Percentiles rank a stretch among this genome's conserved stretches.
phyloP scores from a whole-genome alignment of 2,888 invertebrate genomes.

The Euphydryas editha region DNA sequence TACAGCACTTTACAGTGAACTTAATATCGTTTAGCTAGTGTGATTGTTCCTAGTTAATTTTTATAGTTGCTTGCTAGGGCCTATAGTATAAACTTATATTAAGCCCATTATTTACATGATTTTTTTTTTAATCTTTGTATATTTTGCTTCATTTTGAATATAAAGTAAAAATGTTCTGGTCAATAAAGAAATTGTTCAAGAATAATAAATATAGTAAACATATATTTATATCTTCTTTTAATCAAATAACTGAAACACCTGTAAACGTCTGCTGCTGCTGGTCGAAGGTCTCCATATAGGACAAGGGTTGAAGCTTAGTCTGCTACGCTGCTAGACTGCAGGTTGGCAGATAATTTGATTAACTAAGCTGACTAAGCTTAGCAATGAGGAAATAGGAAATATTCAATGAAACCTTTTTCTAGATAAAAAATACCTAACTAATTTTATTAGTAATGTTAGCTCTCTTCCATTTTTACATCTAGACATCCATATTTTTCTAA shows the following conservation, averaged over 20 bases:
- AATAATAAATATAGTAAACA: constrained; percentile 64
- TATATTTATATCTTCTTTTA: constrained; percentile 11
- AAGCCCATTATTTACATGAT: constrained; percentile 24
- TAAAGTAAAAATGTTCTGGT: constrained; percentile 33
- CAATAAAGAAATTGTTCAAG: constrained; percentile 57
- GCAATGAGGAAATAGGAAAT: neutral
- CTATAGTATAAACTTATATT: constrained; percentile 36
- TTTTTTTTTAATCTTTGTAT: constrained; percentile 44
- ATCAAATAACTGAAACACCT: constrained; percentile 5
- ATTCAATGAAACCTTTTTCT: neutral
- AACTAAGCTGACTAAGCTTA: neutral
- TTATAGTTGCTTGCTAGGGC: constrained; percentile 40
- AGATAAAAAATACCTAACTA: constrained; percentile 12
- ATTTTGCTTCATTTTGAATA: constrained; percentile 45
- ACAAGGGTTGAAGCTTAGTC: neutral
- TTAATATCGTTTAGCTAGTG: constrained; percentile 37
- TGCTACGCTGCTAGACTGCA: too few species aligned
- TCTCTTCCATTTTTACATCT: constrained; percentile 73
- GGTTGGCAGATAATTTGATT: too few species aligned
- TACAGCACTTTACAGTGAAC: neutral
- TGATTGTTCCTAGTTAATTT: constrained; percentile 40
- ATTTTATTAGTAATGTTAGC: constrained; percentile 51
- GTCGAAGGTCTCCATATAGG: neutral
- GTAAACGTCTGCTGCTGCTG: too few species aligned
- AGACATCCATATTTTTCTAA: constrained; percentile 90